Evolutionary conservation across 2,113 vertebrate species (phyloP), one percentile per base, ranked within the genome.

Genomic region (Tragelaphus buxtoni): DNA sequence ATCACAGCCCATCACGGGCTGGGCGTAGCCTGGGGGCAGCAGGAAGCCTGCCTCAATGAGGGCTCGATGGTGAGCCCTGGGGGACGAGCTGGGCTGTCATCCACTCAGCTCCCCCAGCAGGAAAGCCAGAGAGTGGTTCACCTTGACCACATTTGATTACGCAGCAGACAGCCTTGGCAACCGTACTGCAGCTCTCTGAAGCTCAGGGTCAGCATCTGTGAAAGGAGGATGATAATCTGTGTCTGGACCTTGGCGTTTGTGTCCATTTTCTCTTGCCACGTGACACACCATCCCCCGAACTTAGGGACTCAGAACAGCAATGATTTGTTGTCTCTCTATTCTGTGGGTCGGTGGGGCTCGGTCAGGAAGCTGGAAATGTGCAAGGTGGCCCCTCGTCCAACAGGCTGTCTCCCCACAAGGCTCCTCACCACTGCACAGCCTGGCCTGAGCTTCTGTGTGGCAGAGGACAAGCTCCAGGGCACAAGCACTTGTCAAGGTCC

Each of bases 1-100:
- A 9, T 7, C 20, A 14, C 7, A 13, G 77, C 35, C 9, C 2
- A 0, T 51, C 56, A 20, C 0, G 0, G 58, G 42, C 81, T 13
- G 55, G 65, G 14, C 7, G 4, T 16, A 65, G 42, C 65, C 47
- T 26, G 1, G 5, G 9, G 81, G 39, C 16, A 22, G 24, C 30
- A 16, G 13, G 55, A 55, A n/a, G 49, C 4, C 5, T 0, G 10
- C 20, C 39, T 20, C 45, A 16, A 7, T 3, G 32, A 49, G 69
- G 53, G 11, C 12, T 55, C 20, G 4, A 1, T 10, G n/a, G n/a
- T 28, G 72, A 49, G 18, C 18, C 53, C 4, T 1, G 72, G 47
- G 1, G 20, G 8, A n/a, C 18, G 3, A 32, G 24, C 51, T 13
- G 22, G 32, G 60, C 74, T 60, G 39, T 32, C 28, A 9, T 13